phyloP scores from a whole-genome alignment of 2,888 invertebrate species.

The Ophion obscuratus region DNA sequence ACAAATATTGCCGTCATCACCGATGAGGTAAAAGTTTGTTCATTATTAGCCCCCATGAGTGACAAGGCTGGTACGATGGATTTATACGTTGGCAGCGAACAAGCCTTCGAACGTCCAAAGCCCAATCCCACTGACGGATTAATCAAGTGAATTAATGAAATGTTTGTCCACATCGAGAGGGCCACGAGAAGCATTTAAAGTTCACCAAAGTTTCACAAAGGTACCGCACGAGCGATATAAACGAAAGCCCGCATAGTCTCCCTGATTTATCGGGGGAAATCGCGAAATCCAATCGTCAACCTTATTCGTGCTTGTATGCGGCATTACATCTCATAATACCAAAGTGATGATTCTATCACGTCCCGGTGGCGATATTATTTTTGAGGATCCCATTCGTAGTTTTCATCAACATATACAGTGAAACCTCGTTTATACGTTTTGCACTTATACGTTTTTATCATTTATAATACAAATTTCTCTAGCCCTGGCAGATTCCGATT shows the following conservation, averaged over 20 bases:
- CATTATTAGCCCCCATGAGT: too few relatives aligned
- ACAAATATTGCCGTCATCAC: too few relatives aligned
- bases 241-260: neutral
- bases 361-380: slow-evolving; percentile 19
- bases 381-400: slow-evolving; percentile 12
- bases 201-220: too few relatives aligned
- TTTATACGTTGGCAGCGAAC: neutral
- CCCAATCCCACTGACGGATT: neutral
- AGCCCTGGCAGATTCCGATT: too few relatives aligned
- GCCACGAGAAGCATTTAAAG: too few relatives aligned
- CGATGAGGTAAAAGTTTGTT: too few relatives aligned
- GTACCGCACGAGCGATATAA: slow-evolving; percentile 2
- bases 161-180: neutral
- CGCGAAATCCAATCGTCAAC: slow-evolving; percentile 15
- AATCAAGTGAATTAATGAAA: neutral
- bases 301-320: slow-evolving; percentile 31
- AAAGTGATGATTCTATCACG: slow-evolving; percentile 4
- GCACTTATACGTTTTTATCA: too few relatives aligned
- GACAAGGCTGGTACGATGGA: neutral
- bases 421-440: too few relatives aligned
- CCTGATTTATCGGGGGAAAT: slow-evolving; percentile 15
- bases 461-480: too few relatives aligned
- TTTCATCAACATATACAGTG: neutral
- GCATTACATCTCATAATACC: slow-evolving; percentile 55
- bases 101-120: neutral